phyloP scores from a whole-genome alignment of 1,140 invertebrate species.

The Procambarus virginalis region DNA sequence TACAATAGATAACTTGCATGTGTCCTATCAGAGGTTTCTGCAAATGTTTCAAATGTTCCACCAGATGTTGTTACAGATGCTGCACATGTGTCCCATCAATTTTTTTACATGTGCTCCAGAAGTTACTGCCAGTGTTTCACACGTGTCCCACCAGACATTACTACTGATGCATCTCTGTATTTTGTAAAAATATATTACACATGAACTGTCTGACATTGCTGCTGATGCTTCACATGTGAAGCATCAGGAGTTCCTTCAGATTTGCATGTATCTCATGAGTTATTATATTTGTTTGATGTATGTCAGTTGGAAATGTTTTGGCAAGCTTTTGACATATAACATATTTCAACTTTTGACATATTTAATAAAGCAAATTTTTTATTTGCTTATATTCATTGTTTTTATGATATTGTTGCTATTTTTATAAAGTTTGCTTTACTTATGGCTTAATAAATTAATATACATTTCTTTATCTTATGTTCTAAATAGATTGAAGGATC shows the following conservation, averaged over 20 bases:
- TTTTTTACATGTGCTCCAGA: constrained; percentile 25
- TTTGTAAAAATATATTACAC: background rate
- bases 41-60: constrained; percentile 29
- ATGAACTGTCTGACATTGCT: background rate
- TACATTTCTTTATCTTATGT: background rate
- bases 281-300: background rate
- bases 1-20: constrained; percentile 5
- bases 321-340: constrained; percentile 1
- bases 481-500: background rate
- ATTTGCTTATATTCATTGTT: background rate
- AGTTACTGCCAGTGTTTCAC: constrained; percentile 40
- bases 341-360: too few species aligned
- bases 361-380: constrained; percentile 12
- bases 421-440: background rate
- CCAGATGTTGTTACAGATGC: constrained; percentile 22
- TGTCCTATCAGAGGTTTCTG: constrained; percentile 28
- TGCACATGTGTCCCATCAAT: constrained; percentile 17
- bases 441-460: background rate
- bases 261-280: background rate
- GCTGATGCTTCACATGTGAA: constrained; percentile 12
- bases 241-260: constrained; percentile 12
- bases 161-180: background rate
- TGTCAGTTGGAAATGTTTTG: background rate
- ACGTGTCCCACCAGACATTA: constrained; percentile 8
- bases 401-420: constrained; percentile 7